These are phyloP conservation scores for Copidosoma floridanum DNA, from an alignment of 1,140 invertebrate species.

Conservation along the genomic window DNA sequence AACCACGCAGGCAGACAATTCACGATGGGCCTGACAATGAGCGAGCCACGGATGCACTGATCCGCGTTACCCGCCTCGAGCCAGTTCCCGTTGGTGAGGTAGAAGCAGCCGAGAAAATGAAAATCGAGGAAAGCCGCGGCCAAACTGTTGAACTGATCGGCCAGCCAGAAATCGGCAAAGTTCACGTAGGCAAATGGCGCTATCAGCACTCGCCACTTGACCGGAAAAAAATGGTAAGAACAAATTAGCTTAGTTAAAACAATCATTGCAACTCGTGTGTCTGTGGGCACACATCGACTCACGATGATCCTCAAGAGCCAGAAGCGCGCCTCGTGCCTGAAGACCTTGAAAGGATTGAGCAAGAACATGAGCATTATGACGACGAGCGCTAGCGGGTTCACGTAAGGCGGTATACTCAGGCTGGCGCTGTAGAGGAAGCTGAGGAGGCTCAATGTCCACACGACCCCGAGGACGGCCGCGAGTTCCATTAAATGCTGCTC, in stretches of 20 bases:
- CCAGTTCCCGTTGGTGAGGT: constrained; percentile 73
- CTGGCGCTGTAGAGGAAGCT: constrained; percentile 81
- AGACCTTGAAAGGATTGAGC: constrained; percentile 90
- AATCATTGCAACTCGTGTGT: too few relatives aligned
- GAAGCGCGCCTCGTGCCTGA: constrained; percentile 86
- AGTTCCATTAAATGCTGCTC: constrained; percentile 97
- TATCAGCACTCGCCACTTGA: constrained; percentile 78
- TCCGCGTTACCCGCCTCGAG: constrained; percentile 61
- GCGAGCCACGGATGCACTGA: constrained; percentile 64
- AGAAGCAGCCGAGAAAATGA: constrained; percentile 88
- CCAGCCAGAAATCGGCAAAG: constrained; percentile 99
- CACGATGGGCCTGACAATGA: constrained; percentile 74
- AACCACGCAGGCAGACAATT: constrained; percentile 95
- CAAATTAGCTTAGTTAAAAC: too few relatives aligned
- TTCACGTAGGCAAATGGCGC: constrained; percentile 94
- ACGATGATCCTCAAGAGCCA: constrained; percentile 78
- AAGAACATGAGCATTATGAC: constrained; percentile 86
- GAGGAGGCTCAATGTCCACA: constrained; percentile 87
- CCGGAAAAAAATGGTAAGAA: too few relatives aligned
- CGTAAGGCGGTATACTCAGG: constrained; percentile 87
- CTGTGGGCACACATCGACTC: too few relatives aligned
- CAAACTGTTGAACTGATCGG: constrained; percentile 96
- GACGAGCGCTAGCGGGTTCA: constrained; percentile 85
- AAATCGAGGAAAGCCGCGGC: constrained; percentile 88
- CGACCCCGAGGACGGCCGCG: constrained; percentile 89